These are phyloP conservation scores for Microcebus ravelobensis DNA, from an alignment of 2,113 vertebrate genomes.

Conservation along the genomic window DNA sequence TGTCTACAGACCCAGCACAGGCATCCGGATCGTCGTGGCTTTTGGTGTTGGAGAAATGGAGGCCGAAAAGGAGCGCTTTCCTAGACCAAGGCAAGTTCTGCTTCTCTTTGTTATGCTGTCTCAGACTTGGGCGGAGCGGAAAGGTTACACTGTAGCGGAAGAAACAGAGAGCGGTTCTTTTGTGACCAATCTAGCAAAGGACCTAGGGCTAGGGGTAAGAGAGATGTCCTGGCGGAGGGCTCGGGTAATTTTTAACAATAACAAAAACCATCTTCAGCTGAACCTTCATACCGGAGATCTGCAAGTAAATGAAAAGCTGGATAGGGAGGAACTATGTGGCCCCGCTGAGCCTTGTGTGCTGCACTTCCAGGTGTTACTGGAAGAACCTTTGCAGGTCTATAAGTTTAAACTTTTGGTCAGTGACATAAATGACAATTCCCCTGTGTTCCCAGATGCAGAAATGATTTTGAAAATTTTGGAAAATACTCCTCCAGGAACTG, in stretches of 20 bases:
- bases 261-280: conserved; percentile 84
- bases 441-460: conserved; percentile 80
- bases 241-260: conserved; percentile 83
- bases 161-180: conserved; percentile 84
- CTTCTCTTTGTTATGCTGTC: conserved; percentile 50
- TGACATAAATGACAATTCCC: conserved; percentile 90
- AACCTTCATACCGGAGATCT: conserved; percentile 84
- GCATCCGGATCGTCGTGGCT: not conserved
- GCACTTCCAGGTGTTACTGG: conserved; percentile 86
- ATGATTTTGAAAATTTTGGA: conserved; percentile 85
- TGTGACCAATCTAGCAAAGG: conserved; percentile 89
- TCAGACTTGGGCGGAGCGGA: not conserved
- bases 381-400: conserved; percentile 87
- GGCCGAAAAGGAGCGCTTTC: not conserved
- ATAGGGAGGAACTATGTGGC: conserved; percentile 87
- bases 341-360: conserved; percentile 83
- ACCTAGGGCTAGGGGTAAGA: conserved; percentile 88
- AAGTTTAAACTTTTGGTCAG: conserved; percentile 85
- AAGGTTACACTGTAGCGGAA: conserved; percentile 84
- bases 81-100: conserved; percentile 57
- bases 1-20: not conserved
- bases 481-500: conserved; percentile 79
- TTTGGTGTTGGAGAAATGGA: not conserved
- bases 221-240: conserved; percentile 85
- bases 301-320: conserved; percentile 84